Evolutionary conservation across 2,888 invertebrate species (phyloP), one percentile per base, ranked within the genome.

Genomic region (Andrena camellia): DNA sequence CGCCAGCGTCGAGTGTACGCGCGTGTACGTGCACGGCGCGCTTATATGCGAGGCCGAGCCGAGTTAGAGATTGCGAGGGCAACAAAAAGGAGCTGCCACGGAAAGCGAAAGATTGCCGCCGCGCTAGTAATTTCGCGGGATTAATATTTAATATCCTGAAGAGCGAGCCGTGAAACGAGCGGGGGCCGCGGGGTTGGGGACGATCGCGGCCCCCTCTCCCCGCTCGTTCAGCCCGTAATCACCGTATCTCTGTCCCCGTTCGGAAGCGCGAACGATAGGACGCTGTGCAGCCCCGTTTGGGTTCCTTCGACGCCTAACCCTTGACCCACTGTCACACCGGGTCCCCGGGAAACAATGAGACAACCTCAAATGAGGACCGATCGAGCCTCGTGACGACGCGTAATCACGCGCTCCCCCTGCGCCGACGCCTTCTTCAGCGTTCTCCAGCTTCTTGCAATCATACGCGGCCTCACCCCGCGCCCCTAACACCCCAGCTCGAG

Each of bases 71-170:
- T 92, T 90, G 90, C 90, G 78, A 10, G 57, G 80, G 87, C 86
- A 86, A 87, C 87, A 86, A 90, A 90, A 90, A 90, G 86, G 86
- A 88, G 82, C 81, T 77, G 80, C 73, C 70, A 73, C 77, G 78
- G 81, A 10, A 84, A 82, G 85, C 82, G 86, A 85, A 88, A 89
- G 88, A 91, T 88, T 89, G 89, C 89, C 85, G 74, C 86, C 89
- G 90, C 86, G 88, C 90, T 89, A 90, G 93, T 93, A 93, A 93
- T 93, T 93, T 93, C 91, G 92, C 90, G 86, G 93, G 93, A 93
- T 93, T 93, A 93, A 93, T 93, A 93, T 93, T 93, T 93, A 93
- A 93, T 93, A 93, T 93, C 92, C 90, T 82, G 89, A 90, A 89
- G 89, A 88, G 83, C 64, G 82, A 64, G 42, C 54, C 42, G 62